phyloP scores from a whole-genome alignment of 2,113 vertebrate species.

The Hippopotamus amphibius region DNA sequence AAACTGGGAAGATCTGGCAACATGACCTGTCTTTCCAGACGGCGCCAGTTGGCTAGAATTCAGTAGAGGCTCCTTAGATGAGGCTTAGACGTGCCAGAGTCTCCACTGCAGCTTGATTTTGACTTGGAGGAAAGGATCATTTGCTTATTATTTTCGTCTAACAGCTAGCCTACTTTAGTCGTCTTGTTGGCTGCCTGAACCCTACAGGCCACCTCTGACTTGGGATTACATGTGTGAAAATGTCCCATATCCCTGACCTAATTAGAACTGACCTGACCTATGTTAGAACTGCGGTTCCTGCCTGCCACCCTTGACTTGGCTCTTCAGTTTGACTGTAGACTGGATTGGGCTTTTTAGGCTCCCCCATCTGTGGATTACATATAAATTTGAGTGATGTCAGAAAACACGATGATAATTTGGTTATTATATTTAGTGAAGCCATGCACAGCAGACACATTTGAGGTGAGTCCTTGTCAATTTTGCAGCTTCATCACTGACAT shows the following conservation, averaged over 20 bases:
- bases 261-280: not conserved
- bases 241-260: not conserved
- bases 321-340: not conserved
- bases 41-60: not conserved
- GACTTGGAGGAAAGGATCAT: not conserved
- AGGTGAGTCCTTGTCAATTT: not conserved
- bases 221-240: not conserved
- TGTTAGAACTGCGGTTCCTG: not conserved
- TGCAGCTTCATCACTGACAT: not conserved
- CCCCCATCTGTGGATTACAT: not conserved
- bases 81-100: not conserved
- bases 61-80: not conserved
- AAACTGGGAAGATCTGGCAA: not conserved
- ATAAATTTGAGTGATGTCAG: not conserved
- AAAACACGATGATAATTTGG: slow-evolving; percentile 1
- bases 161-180: not conserved
- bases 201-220: not conserved
- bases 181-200: not conserved
- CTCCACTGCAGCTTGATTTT: not conserved
- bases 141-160: not conserved
- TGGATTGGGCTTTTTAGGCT: not conserved
- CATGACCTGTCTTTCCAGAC: not conserved
- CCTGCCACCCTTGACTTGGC: not conserved
- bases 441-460: not conserved
- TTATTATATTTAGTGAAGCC: not conserved